Conservation (phyloP, 2,113 vertebrate genomes). For the Equus przewalskii region DNA sequence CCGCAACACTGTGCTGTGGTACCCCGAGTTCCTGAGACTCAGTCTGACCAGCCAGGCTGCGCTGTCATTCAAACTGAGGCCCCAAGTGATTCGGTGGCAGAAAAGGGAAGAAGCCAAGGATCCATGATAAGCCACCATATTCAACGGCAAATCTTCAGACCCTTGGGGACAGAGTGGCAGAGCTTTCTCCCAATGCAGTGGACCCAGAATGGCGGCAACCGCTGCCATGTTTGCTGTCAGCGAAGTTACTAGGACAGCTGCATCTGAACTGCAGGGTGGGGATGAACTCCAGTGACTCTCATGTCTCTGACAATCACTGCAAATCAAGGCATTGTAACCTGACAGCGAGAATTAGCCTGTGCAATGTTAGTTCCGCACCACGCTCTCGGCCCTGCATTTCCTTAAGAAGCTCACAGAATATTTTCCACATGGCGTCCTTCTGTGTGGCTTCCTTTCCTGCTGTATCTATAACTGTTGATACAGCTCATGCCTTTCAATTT, state of each 20-base stretch:
- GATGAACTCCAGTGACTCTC: slow-evolving; percentile 8
- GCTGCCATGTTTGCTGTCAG: background rate
- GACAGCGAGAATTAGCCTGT: slow-evolving; percentile 76
- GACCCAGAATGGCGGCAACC: background rate
- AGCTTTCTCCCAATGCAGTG: background rate
- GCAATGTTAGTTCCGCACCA: slow-evolving; percentile 72
- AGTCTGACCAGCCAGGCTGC: background rate
- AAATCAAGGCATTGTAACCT: slow-evolving; percentile 73
- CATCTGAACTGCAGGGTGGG: background rate
- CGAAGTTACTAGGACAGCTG: background rate
- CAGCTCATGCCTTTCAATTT: slow-evolving; percentile 64
- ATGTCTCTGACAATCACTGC: slow-evolving; percentile 58
- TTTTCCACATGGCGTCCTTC: slow-evolving; percentile 78
- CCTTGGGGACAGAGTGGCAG: background rate
- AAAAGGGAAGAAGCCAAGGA: background rate
- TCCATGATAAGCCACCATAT: background rate
- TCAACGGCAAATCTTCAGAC: background rate
- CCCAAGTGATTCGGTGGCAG: background rate
- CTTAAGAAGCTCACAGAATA: slow-evolving; percentile 70
- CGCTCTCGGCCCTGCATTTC: slow-evolving; percentile 60
- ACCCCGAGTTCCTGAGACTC: background rate
- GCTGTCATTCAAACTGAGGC: background rate
- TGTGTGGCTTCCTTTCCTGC: slow-evolving; percentile 58
- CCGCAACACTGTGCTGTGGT: rapidly evolving
- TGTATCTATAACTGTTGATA: slow-evolving; percentile 60